A percentile compares a stretch with the other conserved stretches of the same genome.
Conservation (phyloP, 2,797 vertebrate species). For the Acanthurus lineatus region DNA sequence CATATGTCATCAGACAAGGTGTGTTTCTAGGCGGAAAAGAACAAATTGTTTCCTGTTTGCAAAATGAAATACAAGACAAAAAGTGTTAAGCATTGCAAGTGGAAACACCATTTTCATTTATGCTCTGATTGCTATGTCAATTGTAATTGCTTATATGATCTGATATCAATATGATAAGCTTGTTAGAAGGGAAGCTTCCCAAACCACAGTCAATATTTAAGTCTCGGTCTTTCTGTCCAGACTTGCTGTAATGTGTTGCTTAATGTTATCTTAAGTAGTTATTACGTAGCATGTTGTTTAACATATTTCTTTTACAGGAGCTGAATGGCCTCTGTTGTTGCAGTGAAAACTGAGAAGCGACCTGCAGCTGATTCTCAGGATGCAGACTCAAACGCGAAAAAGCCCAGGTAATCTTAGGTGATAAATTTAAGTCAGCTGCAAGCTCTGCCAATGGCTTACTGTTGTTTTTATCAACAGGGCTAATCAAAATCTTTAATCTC, state of each 20-base stretch:
- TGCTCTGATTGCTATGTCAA: too few species aligned
- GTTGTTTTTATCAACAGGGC: background rate
- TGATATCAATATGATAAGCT: background rate
- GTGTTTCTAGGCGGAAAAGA: slow-evolving; percentile 1
- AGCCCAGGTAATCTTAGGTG: slow-evolving; percentile 89
- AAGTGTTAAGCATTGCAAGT: background rate
- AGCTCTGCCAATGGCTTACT: background rate
- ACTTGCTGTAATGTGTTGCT: background rate
- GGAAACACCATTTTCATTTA: background rate
- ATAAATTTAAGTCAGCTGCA: slow-evolving; percentile 4
- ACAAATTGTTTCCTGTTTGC: slow-evolving; percentile 4
- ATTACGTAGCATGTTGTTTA: slow-evolving; percentile 13
- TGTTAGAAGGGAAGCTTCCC: background rate
- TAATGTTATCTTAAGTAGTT: background rate
- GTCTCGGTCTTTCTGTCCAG: background rate
- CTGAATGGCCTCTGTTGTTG: slow-evolving; percentile 87
- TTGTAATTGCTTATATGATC: background rate
- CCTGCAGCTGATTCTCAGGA: slow-evolving; percentile 86
- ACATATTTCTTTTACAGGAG: slow-evolving; percentile 71
- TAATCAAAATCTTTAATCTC: slow-evolving; percentile 15
- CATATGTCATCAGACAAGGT: background rate
- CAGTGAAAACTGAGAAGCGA: slow-evolving; percentile 87
- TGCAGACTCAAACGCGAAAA: slow-evolving; percentile 92
- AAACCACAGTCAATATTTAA: background rate
- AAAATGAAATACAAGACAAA: background rate